These are phyloP conservation scores for Heliocidaris tuberculata DNA, from an alignment of 35 echinoderm and acorn worm genomes.

Conservation along the genomic window DNA sequence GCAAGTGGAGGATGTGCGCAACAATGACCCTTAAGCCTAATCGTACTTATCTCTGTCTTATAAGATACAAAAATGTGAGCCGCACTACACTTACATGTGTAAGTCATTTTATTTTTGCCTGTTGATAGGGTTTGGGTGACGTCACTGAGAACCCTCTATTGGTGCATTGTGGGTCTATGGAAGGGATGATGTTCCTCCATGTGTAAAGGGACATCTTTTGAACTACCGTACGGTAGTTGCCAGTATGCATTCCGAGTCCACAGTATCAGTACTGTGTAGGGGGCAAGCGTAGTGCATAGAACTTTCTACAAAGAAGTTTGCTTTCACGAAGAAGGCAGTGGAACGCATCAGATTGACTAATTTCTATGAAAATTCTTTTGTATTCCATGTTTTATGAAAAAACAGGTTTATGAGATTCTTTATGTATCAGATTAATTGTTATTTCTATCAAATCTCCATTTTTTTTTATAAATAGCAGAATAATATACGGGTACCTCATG, in stretches of 20 bases:
- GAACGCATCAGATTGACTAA: neutral
- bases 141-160: neutral
- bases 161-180: neutral
- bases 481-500: too few relatives aligned
- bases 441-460: too few relatives aligned
- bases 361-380: neutral
- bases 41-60: neutral
- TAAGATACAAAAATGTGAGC: neutral
- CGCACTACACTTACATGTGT: neutral
- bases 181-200: neutral
- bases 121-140: too few relatives aligned
- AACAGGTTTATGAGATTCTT: too few relatives aligned
- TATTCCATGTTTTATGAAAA: too few relatives aligned
- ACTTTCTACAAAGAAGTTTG: neutral
- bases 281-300: neutral
- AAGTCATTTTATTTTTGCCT: too few relatives aligned
- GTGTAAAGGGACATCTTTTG: neutral
- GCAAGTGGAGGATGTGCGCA: too few relatives aligned
- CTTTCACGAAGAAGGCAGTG: too few relatives aligned
- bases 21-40: too few relatives aligned
- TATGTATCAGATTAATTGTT: too few relatives aligned
- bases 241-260: conserved; percentile 15
- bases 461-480: too few relatives aligned
- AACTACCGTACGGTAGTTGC: conserved; percentile 21
- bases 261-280: conserved; percentile 24